Percentiles rank a stretch among this genome's conserved stretches.
Evolutionary conservation across 64 coral and sea anemone genomes (phyloP).

Genomic region (Platygyra sinensis): DNA sequence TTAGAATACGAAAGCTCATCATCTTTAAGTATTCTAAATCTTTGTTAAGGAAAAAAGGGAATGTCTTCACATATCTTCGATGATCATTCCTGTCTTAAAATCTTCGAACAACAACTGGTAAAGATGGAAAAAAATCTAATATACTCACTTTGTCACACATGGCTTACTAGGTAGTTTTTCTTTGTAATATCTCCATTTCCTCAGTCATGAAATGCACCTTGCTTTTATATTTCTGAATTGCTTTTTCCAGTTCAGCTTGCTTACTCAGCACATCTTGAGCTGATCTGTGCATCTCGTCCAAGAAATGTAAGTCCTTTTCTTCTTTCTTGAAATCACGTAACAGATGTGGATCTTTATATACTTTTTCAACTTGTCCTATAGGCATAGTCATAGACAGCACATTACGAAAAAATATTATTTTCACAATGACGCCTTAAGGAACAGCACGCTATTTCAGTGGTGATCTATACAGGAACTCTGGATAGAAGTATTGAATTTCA

Average conservation of each 20-base stretch:
- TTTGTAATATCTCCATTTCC: slow-evolving; percentile 2
- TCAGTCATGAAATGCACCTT: not conserved
- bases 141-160: not conserved
- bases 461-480: too few relatives aligned
- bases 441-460: too few relatives aligned
- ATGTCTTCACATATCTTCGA: too few relatives aligned
- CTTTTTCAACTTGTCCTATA: not conserved
- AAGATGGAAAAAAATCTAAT: not conserved
- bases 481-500: too few relatives aligned
- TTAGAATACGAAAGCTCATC: too few relatives aligned
- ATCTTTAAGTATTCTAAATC: too few relatives aligned
- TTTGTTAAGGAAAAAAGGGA: too few relatives aligned
- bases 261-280: not conserved
- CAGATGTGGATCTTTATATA: not conserved
- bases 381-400: too few relatives aligned
- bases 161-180: not conserved
- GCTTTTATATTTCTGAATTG: slow-evolving; percentile 4
- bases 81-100: too few relatives aligned
- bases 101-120: too few relatives aligned
- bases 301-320: not conserved
- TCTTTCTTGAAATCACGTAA: not conserved
- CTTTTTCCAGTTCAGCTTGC: not conserved
- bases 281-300: not conserved
- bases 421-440: too few relatives aligned
- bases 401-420: too few relatives aligned